These are phyloP conservation scores for Trichechus manatus DNA, from an alignment of 2,113 vertebrate genomes.

Conservation along the genomic window DNA sequence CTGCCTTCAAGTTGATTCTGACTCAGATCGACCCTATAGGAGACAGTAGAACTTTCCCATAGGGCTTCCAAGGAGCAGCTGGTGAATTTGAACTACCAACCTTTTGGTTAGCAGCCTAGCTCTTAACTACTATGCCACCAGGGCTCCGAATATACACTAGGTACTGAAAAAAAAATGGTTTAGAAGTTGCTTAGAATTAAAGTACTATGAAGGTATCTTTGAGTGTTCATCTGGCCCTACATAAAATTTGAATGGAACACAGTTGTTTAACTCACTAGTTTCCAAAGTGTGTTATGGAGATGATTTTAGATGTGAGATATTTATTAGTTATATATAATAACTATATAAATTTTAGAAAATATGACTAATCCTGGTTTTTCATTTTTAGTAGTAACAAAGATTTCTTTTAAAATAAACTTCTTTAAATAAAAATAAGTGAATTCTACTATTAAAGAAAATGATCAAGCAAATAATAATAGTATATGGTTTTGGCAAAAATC, in stretches of 20 bases:
- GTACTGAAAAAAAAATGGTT: background rate
- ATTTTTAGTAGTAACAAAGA: background rate
- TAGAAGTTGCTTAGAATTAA: background rate
- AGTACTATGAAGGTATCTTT: background rate
- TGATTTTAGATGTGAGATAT: background rate
- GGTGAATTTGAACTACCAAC: too few relatives aligned
- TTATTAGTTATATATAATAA: background rate
- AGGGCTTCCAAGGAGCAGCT: too few relatives aligned
- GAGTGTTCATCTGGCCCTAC: background rate
- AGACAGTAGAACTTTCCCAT: too few relatives aligned
- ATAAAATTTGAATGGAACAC: background rate
- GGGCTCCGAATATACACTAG: background rate
- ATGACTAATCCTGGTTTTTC: background rate
- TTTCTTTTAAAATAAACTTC: background rate
- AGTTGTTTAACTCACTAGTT: background rate
- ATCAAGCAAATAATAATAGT: background rate
- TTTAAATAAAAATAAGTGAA: background rate
- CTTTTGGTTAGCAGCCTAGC: too few relatives aligned
- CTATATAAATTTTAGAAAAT: background rate
- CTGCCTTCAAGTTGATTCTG: background rate
- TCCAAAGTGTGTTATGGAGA: background rate
- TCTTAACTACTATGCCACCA: too few relatives aligned
- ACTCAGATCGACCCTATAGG: background rate
- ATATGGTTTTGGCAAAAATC: background rate
- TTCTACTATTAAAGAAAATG: background rate